These are phyloP conservation scores for Phycodurus eques DNA, from an alignment of 2,113 vertebrate species.

Conservation along the genomic window DNA sequence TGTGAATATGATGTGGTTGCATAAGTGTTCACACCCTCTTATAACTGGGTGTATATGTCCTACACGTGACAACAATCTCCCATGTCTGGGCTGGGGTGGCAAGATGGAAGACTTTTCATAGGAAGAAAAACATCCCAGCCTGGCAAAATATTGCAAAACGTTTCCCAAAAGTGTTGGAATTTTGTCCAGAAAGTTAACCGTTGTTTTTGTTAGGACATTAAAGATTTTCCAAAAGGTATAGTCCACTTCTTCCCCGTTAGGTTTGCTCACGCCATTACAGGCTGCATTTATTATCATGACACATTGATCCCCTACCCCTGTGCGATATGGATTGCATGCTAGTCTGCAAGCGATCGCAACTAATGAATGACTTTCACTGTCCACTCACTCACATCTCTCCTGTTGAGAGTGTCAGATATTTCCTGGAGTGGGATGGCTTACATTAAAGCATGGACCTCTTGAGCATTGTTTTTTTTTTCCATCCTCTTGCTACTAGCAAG, in stretches of 20 bases:
- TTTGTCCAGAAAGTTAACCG: no score
- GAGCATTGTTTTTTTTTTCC: slow-evolving; percentile 45
- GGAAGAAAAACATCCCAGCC: no score
- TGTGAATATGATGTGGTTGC: no score
- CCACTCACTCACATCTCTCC: not conserved
- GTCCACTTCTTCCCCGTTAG: not conserved
- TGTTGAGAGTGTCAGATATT: slow-evolving; percentile 43
- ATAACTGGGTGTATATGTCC: no score
- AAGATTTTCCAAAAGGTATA: not conserved
- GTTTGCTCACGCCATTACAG: not conserved
- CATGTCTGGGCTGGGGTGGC: no score
- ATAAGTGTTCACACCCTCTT: no score
- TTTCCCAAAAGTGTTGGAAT: no score
- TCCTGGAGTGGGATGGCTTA: slow-evolving; percentile 29
- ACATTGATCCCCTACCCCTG: not conserved
- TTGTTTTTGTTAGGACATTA: no score
- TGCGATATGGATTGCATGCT: not conserved
- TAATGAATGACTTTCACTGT: not conserved
- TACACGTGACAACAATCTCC: no score
- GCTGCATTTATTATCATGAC: not conserved
- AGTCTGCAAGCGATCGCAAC: not conserved
- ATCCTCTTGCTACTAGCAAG: slow-evolving; percentile 42
- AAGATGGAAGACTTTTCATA: no score
- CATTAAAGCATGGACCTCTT: slow-evolving; percentile 27
- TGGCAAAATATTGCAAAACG: no score